Base-by-base conservation (phyloP, 1,140 invertebrate genomes). In the Harpegnathos saltator region DNA sequence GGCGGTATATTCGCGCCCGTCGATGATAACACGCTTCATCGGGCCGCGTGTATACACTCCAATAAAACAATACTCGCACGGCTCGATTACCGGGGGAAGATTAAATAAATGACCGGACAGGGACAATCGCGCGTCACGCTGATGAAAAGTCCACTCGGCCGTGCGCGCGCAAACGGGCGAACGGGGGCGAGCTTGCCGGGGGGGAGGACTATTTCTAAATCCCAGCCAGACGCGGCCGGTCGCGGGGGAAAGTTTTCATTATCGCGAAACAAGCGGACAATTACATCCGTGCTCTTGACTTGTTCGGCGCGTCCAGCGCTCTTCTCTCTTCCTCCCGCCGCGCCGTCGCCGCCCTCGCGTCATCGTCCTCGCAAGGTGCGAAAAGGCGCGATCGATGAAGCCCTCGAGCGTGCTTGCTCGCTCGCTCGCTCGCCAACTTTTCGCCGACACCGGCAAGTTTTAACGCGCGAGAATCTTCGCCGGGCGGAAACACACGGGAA, bases 121-220 rank as follows among this genome's bases (percentile, higher is more conserved):
- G 75, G 65, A 80, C 75, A 71, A 80, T 80, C 65, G 75, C 65
- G 75, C 75, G 52, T 71, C 52, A 71, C 65, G 65, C 65, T 80
- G 75, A 80, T 80, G 75, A 80, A 78, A 80, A 80, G 75, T 80
- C 65, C 75, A 80, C 75, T 71, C 75, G 11, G 48, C 17, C 58
- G 48, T 1, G 12, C 22, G 17, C 61, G 38, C 5, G 1, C 54
- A n/a, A n/a, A n/a, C n/a, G n/a, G n/a, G n/a, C n/a, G n/a, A n/a
- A n/a, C n/a, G n/a, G n/a, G n/a, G n/a, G n/a, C n/a, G n/a, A n/a
- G n/a, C n/a, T n/a, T n/a, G n/a, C n/a, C n/a, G n/a, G n/a, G n/a
- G n/a, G n/a, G n/a, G n/a, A n/a, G n/a, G n/a, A n/a, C 52, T 80
- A 80, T 80, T 80, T 80, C 75, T 80, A 80, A 80, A 80, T 80